A percentile compares a stretch with the other conserved stretches of the same genome.
phyloP scores from a whole-genome alignment of 1,140 invertebrate genomes.

The Ctenoplectra terminalis region DNA sequence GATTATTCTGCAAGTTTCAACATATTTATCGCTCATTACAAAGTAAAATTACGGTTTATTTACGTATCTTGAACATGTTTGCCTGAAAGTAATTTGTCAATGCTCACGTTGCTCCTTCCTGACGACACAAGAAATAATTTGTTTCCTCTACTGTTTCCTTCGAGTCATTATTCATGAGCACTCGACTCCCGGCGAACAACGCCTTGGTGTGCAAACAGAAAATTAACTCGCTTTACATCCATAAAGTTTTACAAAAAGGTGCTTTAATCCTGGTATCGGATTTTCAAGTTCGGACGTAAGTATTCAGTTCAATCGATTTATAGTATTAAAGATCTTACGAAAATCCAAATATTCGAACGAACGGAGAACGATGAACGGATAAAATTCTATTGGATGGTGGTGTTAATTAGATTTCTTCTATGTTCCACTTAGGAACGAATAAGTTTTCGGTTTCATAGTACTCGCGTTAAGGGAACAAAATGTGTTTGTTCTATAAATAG shows the following conservation, averaged over 20 bases:
- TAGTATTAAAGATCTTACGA: too few relatives aligned
- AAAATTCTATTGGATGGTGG: too few relatives aligned
- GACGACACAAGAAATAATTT: constrained; percentile 11
- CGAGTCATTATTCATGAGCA: constrained; percentile 10
- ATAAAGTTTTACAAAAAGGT: too few relatives aligned
- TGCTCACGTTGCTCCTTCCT: neutral
- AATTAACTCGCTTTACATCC: neutral
- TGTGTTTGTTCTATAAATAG: constrained; percentile 25
- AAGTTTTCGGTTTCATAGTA: too few relatives aligned
- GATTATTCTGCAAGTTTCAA: neutral
- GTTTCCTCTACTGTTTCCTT: neutral
- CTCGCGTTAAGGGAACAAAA: neutral
- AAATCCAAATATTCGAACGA: too few relatives aligned
- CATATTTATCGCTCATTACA: neutral
- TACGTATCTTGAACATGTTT: neutral
- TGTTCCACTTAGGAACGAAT: too few relatives aligned
- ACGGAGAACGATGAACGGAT: too few relatives aligned
- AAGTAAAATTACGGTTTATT: neutral
- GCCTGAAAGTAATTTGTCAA: neutral
- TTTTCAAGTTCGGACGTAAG: too few relatives aligned
- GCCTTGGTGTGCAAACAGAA: neutral
- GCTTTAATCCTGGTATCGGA: too few relatives aligned
- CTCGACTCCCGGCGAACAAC: neutral
- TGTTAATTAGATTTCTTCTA: too few relatives aligned
- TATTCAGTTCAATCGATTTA: too few relatives aligned